Base-by-base conservation (phyloP, 37 sponge, comb jelly and placozoan species). In the Mnemiopsis leidyi region DNA sequence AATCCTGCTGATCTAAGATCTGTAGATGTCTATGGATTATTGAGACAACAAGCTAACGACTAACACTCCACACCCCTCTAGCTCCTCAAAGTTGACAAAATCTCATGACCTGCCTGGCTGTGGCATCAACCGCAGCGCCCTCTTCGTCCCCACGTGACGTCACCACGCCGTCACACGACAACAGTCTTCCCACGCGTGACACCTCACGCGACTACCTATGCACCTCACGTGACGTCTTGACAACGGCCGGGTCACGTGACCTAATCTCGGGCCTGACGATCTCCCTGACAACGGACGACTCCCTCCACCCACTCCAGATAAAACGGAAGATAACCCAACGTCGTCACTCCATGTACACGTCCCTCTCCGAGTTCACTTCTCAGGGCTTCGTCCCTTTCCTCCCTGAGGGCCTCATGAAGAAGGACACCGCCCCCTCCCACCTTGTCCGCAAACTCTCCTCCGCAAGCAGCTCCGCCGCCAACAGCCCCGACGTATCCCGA, bases 351-450 rank as follows among this genome's bases (percentile, higher is more conserved):
- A 33, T 79, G 36, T 69, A 21, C 73, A 69, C 73, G 7, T 32
- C 36, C 36, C 82, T 79, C 36, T 5, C 23, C 2, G 37, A 35
- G 2, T 35, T 79, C 23, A 79, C 82, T 3, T 36, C 82, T 1
- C 37, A 35, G 35, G 82, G 82, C 7, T 79, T 79, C 32, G 82
- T 79, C 29, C 82, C 82, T 16, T 79, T 79, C 29, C 82, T 36
- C 21, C 82, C 82, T 1, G 82, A 79, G 82, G 82, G 35, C 2
- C 29, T 69, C 24, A 21, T 69, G 73, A 69, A 69, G 73, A 69
- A 69, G 29, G 73, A 25, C 28, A 25, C 28, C 29, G n/a, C 73
- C 2, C 73, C 73, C 73, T 1, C 9, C 29, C 24, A 21, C n/a
- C 73, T 25, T 3, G n/a, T 69, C 29, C 7, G 29, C 36, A 79